These are phyloP conservation scores for Alosa sapidissima DNA, from an alignment of 2,797 vertebrate genomes.

Conservation along the genomic window DNA sequence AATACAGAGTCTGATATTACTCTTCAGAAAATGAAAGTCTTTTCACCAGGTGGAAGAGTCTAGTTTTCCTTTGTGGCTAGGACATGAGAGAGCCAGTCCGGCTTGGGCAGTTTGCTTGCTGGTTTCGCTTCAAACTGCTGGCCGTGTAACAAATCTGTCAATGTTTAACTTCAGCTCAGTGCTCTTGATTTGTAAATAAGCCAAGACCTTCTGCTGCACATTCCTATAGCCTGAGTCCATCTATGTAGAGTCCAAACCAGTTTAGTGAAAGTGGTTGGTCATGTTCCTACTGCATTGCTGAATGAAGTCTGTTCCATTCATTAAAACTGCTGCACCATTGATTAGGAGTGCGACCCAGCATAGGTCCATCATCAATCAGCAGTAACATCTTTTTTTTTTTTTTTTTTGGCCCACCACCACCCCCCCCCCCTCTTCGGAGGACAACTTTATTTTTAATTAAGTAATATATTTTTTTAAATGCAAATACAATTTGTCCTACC, in stretches of 20 bases:
- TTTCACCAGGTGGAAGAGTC: not conserved
- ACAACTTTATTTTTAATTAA: no score
- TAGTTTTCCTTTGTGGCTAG: not conserved
- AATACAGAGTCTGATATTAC: not conserved
- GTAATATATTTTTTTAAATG: no score
- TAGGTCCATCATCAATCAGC: not conserved
- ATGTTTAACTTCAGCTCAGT: constrained; percentile 33
- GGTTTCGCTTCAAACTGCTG: not conserved
- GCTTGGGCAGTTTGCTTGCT: not conserved
- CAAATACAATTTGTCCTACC: no score
- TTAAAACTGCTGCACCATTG: not conserved
- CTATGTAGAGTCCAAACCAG: not conserved
- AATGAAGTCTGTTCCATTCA: not conserved
- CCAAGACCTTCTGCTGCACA: constrained; percentile 7
- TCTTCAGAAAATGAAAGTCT: not conserved
- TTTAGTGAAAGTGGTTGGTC: not conserved
- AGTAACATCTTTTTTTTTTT: not conserved
- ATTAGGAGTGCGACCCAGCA: not conserved
- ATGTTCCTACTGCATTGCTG: not conserved
- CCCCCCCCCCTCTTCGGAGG: no score
- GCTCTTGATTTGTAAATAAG: constrained; percentile 22
- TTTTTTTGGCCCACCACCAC: not conserved
- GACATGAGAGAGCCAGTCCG: not conserved
- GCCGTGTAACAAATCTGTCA: constrained; percentile 18
- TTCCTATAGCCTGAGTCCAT: constrained; percentile 33